Base-by-base conservation (phyloP, 2,888 invertebrate species). In the Xanthia togata region DNA sequence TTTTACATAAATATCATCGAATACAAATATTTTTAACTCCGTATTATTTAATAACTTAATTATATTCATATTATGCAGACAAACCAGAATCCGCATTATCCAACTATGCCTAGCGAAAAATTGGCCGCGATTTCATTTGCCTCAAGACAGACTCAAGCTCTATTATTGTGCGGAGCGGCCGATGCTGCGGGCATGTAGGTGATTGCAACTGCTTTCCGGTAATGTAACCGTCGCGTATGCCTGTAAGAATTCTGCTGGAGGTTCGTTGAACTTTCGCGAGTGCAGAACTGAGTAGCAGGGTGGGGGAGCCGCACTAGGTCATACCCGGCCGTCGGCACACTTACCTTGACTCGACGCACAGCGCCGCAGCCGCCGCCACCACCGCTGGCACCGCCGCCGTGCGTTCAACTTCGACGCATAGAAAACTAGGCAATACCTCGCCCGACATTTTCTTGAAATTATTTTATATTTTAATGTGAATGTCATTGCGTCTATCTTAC, bases 251-350 rank as follows among this genome's bases (percentile, higher is more conserved):
- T 96, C 95, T 96, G 94, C 94, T 93, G 88, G 87, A 92, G 91
- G 96, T 96, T 96, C 96, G 92, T 94, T 96, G 96, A 96, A 96
- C 96, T 95, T 95, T 95, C 92, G 94, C 95, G 95, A 96, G 95
- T 96, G 96, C 96, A 96, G 95, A 96, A 94, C 95, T 93, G 92
- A 93, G 92, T 90, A 93, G 93, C 90, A 93, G 93, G 93, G 95
- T 92, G 95, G 95, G 95, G 95, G 95, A 93, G 92, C 94, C 90
- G 92, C 95, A 96, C 94, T 96, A 94, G 96, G 96, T 96, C 96
- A 96, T 92, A 92, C 93, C 93, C 93, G 96, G 96, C 95, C 96
- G 93, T 96, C 94, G 96, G 93, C 96, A 96, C 95, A 96, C 96
- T 96, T 96, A 96, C 96, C 96, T 96, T 96, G 96, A 96, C 96